Evolutionary conservation across 2,113 vertebrate species (phyloP), one percentile per base, ranked within the genome.

Genomic region (Acanthochromis polyacanthus): DNA sequence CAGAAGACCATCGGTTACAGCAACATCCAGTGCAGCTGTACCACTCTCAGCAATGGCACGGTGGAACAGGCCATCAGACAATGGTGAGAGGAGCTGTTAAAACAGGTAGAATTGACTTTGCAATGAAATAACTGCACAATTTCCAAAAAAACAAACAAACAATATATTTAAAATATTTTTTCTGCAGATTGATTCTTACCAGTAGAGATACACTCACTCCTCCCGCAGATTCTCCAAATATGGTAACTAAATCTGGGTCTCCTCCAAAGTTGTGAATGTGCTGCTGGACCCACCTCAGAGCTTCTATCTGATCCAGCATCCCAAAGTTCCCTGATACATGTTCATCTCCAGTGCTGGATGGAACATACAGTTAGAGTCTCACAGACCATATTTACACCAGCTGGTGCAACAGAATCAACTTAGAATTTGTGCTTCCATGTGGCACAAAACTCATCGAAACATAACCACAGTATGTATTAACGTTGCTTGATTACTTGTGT

Each of bases 211-310:
- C 96, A 3, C 97, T 97, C 32, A 93, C 0, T 69, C 91, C 95
- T 82, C 97, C 97, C 14, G 97, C 96, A 62, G 97, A 98, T 78
- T 96, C 94, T 32, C 97, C 97, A 88, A 95, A 95, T 32, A 98
- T 94, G 10, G 97, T 98, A 22, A 98, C 96, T 0, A 85, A 95
- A 71, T 76, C 80, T 32, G 96, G 95, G 82, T 98, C 85, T 72
- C 97, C 97, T 84, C 97, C 96, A 83, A 98, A 98, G 82, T 88
- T 90, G 22, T 90, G 75, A 40, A 97, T 97, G 74, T 98, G 96
- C 81, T 96, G 89, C 87, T 97, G 96, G 65, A 96, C 77, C 97
- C 96, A 99, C 14, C 1, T 94, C 70, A 98, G 95, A 2, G 96
- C 96, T 4, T 95, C 91, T 10, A 99, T 67, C 91, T 99, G 97